phyloP scores from a whole-genome alignment of 2,888 invertebrate species.

The Baccha elongata region DNA sequence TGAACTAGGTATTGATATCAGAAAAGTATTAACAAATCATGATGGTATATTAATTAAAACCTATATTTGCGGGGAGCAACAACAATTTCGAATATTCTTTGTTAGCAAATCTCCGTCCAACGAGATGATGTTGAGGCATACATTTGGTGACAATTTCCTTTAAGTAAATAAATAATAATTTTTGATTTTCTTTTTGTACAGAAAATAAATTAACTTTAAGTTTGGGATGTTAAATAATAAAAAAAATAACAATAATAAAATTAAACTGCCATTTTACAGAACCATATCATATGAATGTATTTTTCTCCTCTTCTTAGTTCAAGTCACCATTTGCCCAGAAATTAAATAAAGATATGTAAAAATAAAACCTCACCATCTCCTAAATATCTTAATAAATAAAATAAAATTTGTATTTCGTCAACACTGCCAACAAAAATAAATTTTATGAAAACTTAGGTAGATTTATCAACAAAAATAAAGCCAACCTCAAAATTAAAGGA shows the following conservation, averaged over 20 bases:
- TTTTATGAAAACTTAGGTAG: slow-evolving; percentile 66
- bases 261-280: slow-evolving; percentile 73
- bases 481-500: slow-evolving; percentile 11
- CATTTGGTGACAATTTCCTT: slow-evolving; percentile 42
- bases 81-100: slow-evolving; percentile 26
- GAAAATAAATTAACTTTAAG: slow-evolving; percentile 38
- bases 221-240: slow-evolving; percentile 35
- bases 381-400: slow-evolving; percentile 40
- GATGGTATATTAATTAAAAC: slow-evolving; percentile 60
- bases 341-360: neutral
- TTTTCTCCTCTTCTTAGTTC: slow-evolving; percentile 60
- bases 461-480: slow-evolving; percentile 51
- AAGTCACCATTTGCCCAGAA: slow-evolving; percentile 54
- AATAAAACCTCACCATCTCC: slow-evolving; percentile 36
- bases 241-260: slow-evolving; percentile 57
- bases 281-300: slow-evolving; percentile 71
- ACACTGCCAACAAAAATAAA: slow-evolving; percentile 72
- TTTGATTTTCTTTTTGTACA: slow-evolving; percentile 53
- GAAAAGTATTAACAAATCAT: slow-evolving; percentile 64
- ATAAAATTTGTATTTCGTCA: slow-evolving; percentile 55
- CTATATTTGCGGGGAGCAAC: slow-evolving; percentile 65
- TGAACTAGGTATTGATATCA: slow-evolving; percentile 68
- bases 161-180: slow-evolving; percentile 6
- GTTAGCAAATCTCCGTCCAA: slow-evolving; percentile 70
- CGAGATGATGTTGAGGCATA: slow-evolving; percentile 69